These are phyloP conservation scores for Polydesmus complanatus DNA, from an alignment of 2,888 invertebrate genomes.

Conservation along the genomic window DNA sequence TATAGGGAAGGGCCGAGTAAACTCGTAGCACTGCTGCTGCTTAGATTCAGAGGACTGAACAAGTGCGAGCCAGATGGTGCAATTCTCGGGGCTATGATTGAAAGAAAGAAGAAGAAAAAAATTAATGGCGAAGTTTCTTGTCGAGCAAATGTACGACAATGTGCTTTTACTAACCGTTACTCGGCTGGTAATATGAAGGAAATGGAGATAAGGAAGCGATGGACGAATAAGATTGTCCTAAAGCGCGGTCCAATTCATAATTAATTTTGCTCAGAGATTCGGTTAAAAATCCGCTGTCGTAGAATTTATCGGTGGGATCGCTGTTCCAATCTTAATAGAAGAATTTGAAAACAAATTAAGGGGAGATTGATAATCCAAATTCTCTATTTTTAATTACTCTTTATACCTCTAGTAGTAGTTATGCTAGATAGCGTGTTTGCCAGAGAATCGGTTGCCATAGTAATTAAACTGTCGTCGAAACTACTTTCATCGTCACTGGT, in stretches of 20 bases:
- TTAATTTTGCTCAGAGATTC: neutral
- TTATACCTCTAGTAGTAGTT: neutral
- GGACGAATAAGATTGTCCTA: too few relatives aligned
- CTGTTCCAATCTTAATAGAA: neutral
- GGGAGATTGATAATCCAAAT: neutral
- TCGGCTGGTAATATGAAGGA: too few relatives aligned
- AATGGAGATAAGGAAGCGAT: too few relatives aligned
- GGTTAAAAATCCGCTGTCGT: neutral
- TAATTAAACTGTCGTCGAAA: constrained; percentile 1
- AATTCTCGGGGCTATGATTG: too few relatives aligned
- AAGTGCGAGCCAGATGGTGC: too few relatives aligned
- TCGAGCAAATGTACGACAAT: too few relatives aligned
- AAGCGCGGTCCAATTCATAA: neutral
- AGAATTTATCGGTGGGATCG: neutral
- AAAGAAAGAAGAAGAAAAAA: too few relatives aligned
- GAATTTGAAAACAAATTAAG: neutral
- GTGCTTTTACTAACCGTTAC: too few relatives aligned
- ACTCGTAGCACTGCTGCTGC: too few relatives aligned
- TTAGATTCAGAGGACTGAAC: too few relatives aligned
- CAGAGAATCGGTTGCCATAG: neutral
- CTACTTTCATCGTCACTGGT: constrained; percentile 1
- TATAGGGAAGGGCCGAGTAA: too few relatives aligned
- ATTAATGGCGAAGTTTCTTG: too few relatives aligned
- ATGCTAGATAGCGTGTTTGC: neutral
- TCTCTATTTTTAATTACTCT: neutral